A percentile compares a stretch with the other conserved stretches of the same genome.
These are phyloP conservation scores for Phoxinus phoxinus DNA, from an alignment of 2,113 vertebrate genomes.

Conservation along the genomic window DNA sequence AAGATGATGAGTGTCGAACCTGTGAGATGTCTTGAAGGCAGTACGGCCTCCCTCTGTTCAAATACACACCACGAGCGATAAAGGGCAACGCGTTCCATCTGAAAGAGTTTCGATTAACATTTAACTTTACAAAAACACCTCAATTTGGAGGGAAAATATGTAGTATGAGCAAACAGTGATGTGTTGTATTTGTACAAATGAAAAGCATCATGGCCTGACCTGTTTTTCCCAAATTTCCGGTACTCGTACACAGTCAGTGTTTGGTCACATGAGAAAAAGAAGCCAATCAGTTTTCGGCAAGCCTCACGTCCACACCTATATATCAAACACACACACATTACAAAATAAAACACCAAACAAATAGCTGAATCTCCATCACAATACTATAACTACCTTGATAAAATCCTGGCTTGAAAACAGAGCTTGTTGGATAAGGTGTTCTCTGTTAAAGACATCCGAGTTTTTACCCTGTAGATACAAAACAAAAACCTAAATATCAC, in stretches of 20 bases:
- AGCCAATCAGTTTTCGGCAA: slow-evolving; percentile 81
- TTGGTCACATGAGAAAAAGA: slow-evolving; percentile 79
- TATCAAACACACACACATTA: background rate
- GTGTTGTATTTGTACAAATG: background rate
- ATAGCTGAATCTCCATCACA: background rate
- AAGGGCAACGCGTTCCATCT: slow-evolving; percentile 52
- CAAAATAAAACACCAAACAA: background rate
- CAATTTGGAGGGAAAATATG: background rate
- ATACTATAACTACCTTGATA: slow-evolving; percentile 76
- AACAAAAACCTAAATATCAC: background rate
- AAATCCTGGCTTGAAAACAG: slow-evolving; percentile 79
- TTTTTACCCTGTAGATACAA: slow-evolving; percentile 79
- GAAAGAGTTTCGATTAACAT: background rate
- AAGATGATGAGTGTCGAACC: slow-evolving; percentile 27
- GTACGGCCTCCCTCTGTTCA: slow-evolving; percentile 47
- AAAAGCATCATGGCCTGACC: slow-evolving; percentile 64
- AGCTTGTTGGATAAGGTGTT: slow-evolving; percentile 81
- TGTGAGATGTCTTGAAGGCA: slow-evolving; percentile 51
- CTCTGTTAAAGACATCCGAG: slow-evolving; percentile 82
- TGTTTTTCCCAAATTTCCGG: slow-evolving; percentile 83
- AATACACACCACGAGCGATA: slow-evolving; percentile 51
- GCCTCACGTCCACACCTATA: slow-evolving; percentile 80
- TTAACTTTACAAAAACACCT: background rate
- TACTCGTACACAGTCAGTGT: slow-evolving; percentile 84
- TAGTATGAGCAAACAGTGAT: background rate